A percentile compares a stretch with the other conserved stretches of the same genome.
Conservation (phyloP, 1,140 invertebrate genomes). For the Tetramorium alpestre region DNA sequence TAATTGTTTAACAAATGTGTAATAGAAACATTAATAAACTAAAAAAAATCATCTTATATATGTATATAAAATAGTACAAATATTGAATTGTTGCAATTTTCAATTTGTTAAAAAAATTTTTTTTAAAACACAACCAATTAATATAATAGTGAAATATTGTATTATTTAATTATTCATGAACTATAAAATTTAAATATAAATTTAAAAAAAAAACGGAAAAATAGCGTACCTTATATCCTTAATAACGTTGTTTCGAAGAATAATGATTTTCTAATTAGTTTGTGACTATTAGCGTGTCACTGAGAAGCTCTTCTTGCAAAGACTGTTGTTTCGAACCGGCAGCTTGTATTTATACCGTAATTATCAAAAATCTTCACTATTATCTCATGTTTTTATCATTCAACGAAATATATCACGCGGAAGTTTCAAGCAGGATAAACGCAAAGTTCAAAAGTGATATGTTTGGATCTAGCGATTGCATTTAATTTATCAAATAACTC, state of each 20-base stretch:
- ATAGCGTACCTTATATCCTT: background rate
- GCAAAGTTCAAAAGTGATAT: background rate
- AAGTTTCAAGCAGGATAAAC: background rate
- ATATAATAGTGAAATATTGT: background rate
- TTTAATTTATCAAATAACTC: slow-evolving; percentile 2
- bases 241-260: too few species aligned
- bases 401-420: background rate
- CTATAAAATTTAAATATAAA: background rate
- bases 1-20: background rate
- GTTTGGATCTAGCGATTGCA: background rate
- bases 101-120: too few species aligned
- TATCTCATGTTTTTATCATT: background rate
- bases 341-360: background rate
- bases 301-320: background rate
- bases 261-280: background rate
- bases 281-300: background rate
- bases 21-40: background rate
- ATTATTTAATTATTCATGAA: background rate
- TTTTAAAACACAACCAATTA: background rate
- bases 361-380: background rate
- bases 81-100: too few species aligned
- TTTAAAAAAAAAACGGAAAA: background rate
- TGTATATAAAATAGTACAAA: too few species aligned
- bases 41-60: background rate
- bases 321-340: background rate